Percentiles rank a stretch among this genome's conserved stretches.
phyloP scores from a whole-genome alignment of 1,140 invertebrate species.

The Papilio polytes region DNA sequence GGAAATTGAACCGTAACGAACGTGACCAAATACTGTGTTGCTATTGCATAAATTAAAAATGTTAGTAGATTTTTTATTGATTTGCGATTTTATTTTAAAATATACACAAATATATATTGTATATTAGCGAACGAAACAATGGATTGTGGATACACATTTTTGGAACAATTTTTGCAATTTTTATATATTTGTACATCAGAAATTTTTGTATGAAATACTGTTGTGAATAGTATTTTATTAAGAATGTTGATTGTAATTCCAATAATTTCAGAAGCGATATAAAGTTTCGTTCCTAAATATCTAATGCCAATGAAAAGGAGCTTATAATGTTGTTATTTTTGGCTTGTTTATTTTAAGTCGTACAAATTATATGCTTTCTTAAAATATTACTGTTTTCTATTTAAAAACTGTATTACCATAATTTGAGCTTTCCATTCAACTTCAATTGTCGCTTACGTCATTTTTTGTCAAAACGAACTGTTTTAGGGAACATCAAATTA shows the following conservation, averaged over 20 bases:
- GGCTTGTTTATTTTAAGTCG: background rate
- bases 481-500: constrained; percentile 30
- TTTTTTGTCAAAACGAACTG: constrained; percentile 35
- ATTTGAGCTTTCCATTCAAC: background rate
- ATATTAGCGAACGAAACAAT: constrained; percentile 38
- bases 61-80: constrained; percentile 23
- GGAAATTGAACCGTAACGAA: background rate
- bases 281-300: constrained; percentile 22
- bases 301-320: constrained; percentile 13
- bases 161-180: constrained; percentile 82
- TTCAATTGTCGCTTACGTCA: background rate
- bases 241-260: constrained; percentile 31
- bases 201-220: constrained; percentile 68
- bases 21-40: constrained; percentile 15
- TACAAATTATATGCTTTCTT: constrained; percentile 5
- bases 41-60: constrained; percentile 36
- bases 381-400: background rate
- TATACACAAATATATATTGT: constrained; percentile 23
- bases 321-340: constrained; percentile 18
- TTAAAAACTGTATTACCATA: background rate
- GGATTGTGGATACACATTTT: constrained; percentile 74
- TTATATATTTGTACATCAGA: constrained; percentile 80
- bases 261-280: constrained; percentile 1
- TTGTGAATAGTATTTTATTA: constrained; percentile 59
- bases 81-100: constrained; percentile 20